These are phyloP conservation scores for Pyrrhosoma nymphula DNA, from an alignment of 2,888 invertebrate species.

Conservation along the genomic window DNA sequence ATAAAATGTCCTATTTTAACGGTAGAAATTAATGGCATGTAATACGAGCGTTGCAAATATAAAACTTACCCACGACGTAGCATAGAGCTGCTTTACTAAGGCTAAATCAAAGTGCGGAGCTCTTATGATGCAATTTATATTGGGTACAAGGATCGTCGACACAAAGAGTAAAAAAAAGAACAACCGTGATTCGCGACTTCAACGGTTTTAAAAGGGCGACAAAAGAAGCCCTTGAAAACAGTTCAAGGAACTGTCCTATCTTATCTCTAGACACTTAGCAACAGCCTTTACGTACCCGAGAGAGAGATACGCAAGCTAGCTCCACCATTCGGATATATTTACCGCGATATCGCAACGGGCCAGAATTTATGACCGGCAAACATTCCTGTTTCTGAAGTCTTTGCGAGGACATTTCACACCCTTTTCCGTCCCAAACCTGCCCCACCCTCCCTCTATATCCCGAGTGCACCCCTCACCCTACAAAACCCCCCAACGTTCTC, in stretches of 20 bases:
- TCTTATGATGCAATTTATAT: neutral
- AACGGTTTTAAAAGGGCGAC: neutral
- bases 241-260: neutral
- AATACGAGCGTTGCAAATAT: neutral
- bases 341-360: slow-evolving; percentile 35
- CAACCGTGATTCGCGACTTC: neutral
- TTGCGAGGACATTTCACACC: slow-evolving; percentile 25
- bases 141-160: neutral
- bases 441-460: too few species aligned
- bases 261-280: neutral
- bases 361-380: slow-evolving; percentile 28
- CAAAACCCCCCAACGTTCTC: too few species aligned
- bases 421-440: neutral
- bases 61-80: neutral
- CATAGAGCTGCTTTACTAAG: neutral
- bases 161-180: neutral
- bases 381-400: slow-evolving; percentile 36
- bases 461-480: neutral
- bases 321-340: neutral
- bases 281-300: neutral
- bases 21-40: neutral
- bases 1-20: neutral
- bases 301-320: neutral
- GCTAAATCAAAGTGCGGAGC: neutral
- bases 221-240: neutral